Conservation (phyloP, 2,888 invertebrate species). For the Agrilus cyanescens region DNA sequence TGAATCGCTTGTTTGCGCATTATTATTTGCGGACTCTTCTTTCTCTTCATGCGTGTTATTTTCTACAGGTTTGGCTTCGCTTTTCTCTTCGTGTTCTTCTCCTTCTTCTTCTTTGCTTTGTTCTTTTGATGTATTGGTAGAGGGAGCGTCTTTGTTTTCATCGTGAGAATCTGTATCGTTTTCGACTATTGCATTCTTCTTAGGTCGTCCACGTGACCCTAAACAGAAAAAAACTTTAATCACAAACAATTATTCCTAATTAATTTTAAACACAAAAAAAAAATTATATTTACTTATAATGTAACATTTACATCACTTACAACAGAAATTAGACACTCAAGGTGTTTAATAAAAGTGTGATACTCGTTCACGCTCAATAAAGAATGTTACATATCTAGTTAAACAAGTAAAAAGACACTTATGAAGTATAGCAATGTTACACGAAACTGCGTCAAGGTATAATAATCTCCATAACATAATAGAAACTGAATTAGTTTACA, state of each 20-base stretch:
- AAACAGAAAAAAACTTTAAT: slow-evolving; percentile 9
- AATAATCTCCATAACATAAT: too few relatives aligned
- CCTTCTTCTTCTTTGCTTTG: slow-evolving; percentile 9
- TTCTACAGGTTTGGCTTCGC: slow-evolving; percentile 13
- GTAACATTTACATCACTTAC: too few relatives aligned
- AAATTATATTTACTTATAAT: not conserved
- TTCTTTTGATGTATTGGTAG: slow-evolving; percentile 19
- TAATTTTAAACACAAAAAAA: not conserved
- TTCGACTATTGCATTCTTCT: slow-evolving; percentile 25
- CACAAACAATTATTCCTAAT: not conserved
- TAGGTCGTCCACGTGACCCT: slow-evolving; percentile 30
- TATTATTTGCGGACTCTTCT: slow-evolving; percentile 29
- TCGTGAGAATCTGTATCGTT: slow-evolving; percentile 30
- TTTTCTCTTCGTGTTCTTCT: slow-evolving; percentile 9
- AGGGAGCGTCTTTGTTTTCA: slow-evolving; percentile 28
- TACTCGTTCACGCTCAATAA: too few relatives aligned
- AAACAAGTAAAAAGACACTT: too few relatives aligned
- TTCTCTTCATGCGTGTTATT: slow-evolving; percentile 18
- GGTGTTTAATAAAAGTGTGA: too few relatives aligned
- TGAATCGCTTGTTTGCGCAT: slow-evolving; percentile 21
- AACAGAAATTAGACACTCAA: too few relatives aligned
- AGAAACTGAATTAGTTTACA: too few relatives aligned
- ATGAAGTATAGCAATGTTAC: too few relatives aligned
- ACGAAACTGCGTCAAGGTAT: too few relatives aligned
- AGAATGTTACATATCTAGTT: too few relatives aligned